Conservation (phyloP, 1,140 invertebrate genomes). For the Grapholita molesta region DNA sequence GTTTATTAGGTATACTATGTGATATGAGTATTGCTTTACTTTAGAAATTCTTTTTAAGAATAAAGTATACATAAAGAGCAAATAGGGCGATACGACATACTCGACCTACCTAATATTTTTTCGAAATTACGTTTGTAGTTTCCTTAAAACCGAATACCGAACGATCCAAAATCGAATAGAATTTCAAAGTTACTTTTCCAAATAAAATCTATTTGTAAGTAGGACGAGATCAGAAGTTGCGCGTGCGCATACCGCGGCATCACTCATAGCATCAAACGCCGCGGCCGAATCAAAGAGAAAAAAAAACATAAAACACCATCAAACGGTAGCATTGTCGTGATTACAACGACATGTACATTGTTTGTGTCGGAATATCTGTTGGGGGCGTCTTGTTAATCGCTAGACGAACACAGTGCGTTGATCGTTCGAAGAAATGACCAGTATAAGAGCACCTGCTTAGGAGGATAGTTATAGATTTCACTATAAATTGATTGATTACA, state of each 20-base stretch:
- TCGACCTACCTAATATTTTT: not conserved
- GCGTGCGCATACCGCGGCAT: not conserved
- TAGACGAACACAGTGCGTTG: too few species aligned
- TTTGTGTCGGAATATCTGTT: constrained; percentile 3
- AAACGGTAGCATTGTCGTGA: constrained; percentile 19
- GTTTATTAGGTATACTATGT: too few species aligned
- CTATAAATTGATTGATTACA: too few species aligned
- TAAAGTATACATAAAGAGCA: too few species aligned
- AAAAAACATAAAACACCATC: constrained; percentile 18
- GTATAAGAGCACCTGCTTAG: too few species aligned
- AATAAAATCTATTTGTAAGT: not conserved
- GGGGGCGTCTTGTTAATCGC: not conserved
- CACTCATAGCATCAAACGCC: not conserved
- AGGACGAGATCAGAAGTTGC: not conserved
- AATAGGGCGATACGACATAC: too few species aligned
- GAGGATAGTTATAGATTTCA: too few species aligned
- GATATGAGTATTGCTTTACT: too few species aligned
- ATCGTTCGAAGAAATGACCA: too few species aligned
- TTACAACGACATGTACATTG: constrained; percentile 11
- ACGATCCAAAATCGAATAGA: not conserved
- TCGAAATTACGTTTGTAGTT: not conserved
- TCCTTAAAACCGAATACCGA: not conserved
- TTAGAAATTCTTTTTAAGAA: too few species aligned
- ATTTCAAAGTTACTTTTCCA: not conserved
- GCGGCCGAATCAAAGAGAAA: constrained; percentile 14